A percentile compares a stretch with the other conserved stretches of the same genome.
These are phyloP conservation scores for Oxyteleia sp. DNA, from an alignment of 2,888 invertebrate species.

Conservation along the genomic window DNA sequence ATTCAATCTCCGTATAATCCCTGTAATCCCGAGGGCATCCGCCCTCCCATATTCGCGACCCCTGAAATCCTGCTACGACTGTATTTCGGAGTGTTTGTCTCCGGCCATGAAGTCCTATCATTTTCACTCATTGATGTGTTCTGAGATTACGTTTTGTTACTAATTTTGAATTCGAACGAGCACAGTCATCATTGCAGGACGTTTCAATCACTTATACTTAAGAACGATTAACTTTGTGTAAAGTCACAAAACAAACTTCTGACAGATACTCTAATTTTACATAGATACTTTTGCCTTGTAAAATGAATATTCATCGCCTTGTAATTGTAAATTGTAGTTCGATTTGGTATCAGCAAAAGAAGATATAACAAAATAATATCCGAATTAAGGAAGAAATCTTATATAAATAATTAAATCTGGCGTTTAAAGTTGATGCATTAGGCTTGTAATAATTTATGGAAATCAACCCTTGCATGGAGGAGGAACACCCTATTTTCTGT, in stretches of 20 bases:
- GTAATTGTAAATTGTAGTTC: too few species aligned
- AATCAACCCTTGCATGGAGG: conserved; percentile 31
- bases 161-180: conserved; percentile 37
- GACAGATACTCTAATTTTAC: too few species aligned
- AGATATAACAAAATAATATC: too few species aligned
- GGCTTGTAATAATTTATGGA: conserved; percentile 25
- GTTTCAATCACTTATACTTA: neutral
- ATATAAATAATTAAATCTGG: too few species aligned
- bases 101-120: conserved; percentile 65
- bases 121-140: conserved; percentile 68
- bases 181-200: conserved; percentile 20
- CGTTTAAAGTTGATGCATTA: too few species aligned
- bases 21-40: conserved; percentile 83
- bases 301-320: too few species aligned
- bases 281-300: too few species aligned
- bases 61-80: conserved; percentile 69
- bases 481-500: conserved; percentile 45
- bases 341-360: too few species aligned
- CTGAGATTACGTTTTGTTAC: conserved; percentile 58
- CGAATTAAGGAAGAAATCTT: too few species aligned
- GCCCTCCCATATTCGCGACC: conserved; percentile 73
- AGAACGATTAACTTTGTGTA: neutral
- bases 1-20: conserved; percentile 85
- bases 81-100: conserved; percentile 70
- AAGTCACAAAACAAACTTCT: too few species aligned